Evolutionary conservation across 92 coral and sea anemone genomes (phyloP), one percentile per base, ranked within the genome.

Genomic region (Nematostella vectensis): DNA sequence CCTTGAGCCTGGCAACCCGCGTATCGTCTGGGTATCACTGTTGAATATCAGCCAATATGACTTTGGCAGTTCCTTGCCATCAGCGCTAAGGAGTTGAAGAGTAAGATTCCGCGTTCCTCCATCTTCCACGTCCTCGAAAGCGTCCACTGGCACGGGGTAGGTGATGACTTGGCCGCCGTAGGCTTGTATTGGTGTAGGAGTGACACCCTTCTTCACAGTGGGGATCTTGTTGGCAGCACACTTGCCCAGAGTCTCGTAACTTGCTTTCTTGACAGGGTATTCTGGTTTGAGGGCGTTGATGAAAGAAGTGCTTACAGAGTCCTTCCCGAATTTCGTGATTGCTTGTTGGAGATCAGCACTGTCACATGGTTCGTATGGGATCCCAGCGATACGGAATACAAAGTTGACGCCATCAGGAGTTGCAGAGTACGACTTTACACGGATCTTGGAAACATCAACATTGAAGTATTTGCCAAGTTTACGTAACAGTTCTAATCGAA

Each of bases 101-200:
- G 58, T 60, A 23, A 89, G 71, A 43, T 85, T 81, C 52, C 86
- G 60, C 6, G 97, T 86, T 29, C 70, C 33, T 2, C 74, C 72
- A n/a, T 89, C 97, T 65, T 89, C 95, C 10, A 70, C 39, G 59
- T 89, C 97, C 47, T 44, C 36, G 55, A 85, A 89, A 2, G 82
- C 58, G 31, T 83, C 68, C 0, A 51, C 37, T 17, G 97, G 95
- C 39, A 89, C 59, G n/a, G 29, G 65, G 57, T 62, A 89, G 29
- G 55, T 58, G 31, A 75, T 24, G 20, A 72, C 61, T 59, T 69
- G 88, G 18, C 95, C 95, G 12, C 62, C 83, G 19, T 47, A 28
- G 40, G 74, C 64, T 16, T 47, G 33, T 27, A 84, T 31, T 26
- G 72, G 72, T 12, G 31, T 28, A 6, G 54, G 29, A 4, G 44